Conservation (phyloP, 2,113 vertebrate species). For the Epinephelus moara region DNA sequence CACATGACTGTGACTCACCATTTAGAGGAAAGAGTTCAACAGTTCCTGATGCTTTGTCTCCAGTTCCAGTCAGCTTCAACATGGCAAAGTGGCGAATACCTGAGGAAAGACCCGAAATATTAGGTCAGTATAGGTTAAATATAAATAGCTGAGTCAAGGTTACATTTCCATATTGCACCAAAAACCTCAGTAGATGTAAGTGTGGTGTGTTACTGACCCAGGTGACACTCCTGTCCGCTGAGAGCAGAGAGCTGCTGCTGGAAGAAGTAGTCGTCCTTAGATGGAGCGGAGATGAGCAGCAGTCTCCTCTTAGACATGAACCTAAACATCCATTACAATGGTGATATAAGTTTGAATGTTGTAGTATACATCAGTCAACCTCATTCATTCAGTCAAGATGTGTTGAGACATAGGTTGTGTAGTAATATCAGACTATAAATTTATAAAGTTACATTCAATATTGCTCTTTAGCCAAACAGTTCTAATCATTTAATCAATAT, state of each 20-base stretch:
- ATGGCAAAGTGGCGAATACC: constrained; percentile 87
- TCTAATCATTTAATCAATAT: too few species aligned
- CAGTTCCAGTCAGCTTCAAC: constrained; percentile 81
- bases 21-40: constrained; percentile 85
- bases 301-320: constrained; percentile 86
- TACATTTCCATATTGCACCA: background rate
- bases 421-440: too few species aligned
- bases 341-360: background rate
- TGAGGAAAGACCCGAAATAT: constrained; percentile 39
- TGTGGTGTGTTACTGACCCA: constrained; percentile 72
- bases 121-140: too few species aligned
- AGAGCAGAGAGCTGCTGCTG: constrained; percentile 85
- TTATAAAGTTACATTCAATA: too few species aligned
- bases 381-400: too few species aligned
- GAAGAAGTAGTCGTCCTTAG: constrained; percentile 84
- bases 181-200: background rate
- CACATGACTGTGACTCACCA: constrained; percentile 65
- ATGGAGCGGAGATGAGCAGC: constrained; percentile 83
- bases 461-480: rapidly evolving
- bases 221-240: constrained; percentile 81
- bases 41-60: constrained; percentile 78
- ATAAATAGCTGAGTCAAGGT: background rate
- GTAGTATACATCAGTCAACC: background rate
- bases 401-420: too few species aligned
- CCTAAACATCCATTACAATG: constrained; percentile 53